Evolutionary conservation across 2,797 vertebrate species (phyloP).

Genomic region (Sebastes baramenuke): DNA sequence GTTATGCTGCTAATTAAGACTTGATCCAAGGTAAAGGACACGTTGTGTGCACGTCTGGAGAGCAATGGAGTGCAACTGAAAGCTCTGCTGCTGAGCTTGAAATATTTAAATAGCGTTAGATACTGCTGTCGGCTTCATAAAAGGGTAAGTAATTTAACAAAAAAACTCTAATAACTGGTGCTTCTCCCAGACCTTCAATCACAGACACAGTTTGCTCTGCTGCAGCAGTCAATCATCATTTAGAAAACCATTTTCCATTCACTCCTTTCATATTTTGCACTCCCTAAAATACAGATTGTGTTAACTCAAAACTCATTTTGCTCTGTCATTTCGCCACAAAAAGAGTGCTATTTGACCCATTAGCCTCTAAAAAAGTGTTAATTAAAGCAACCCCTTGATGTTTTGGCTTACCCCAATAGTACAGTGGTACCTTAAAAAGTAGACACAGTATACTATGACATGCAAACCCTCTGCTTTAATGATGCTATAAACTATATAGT

Average conservation of each 20-base stretch:
- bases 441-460: neutral
- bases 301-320: neutral
- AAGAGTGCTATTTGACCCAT: neutral
- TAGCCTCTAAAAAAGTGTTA: neutral
- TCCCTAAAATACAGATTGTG: neutral
- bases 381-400: neutral
- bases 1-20: conserved; percentile 34
- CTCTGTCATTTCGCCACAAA: neutral
- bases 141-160: neutral
- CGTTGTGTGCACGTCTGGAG: neutral
- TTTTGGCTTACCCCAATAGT: neutral
- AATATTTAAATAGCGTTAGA: neutral
- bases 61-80: neutral
- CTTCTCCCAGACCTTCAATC: neutral
- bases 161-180: neutral
- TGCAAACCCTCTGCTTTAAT: neutral
- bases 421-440: neutral
- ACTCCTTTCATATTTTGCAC: neutral
- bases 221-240: conserved; percentile 1
- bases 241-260: neutral
- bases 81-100: neutral
- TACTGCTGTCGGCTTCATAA: neutral
- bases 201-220: neutral
- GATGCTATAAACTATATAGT: neutral
- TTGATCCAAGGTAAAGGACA: neutral